These are phyloP conservation scores for Tyria jacobaeae DNA, from an alignment of 2,888 invertebrate genomes.

Conservation along the genomic window DNA sequence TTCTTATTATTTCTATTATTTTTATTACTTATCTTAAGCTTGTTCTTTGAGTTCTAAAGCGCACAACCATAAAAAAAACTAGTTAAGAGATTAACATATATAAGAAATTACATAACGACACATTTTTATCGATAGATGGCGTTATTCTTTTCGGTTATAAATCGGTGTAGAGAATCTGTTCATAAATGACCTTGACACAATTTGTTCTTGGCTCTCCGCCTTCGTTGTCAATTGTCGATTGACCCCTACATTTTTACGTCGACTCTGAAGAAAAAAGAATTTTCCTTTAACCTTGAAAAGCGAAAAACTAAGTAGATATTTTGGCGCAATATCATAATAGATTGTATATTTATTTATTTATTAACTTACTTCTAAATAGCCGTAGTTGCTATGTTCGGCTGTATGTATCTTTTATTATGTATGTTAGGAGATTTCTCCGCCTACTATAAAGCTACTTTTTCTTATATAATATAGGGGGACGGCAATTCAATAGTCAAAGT, in stretches of 20 bases:
- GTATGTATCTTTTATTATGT: too few relatives aligned
- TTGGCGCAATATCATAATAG: neutral
- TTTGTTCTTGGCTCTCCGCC: neutral
- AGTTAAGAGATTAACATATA: too few relatives aligned
- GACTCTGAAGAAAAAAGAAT: neutral
- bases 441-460: too few relatives aligned
- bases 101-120: neutral
- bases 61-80: neutral
- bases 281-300: too few relatives aligned
- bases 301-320: too few relatives aligned
- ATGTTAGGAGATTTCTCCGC: too few relatives aligned
- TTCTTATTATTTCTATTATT: too few relatives aligned
- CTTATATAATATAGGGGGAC: too few relatives aligned
- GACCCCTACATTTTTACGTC: conserved; percentile 3
- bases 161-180: neutral
- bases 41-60: neutral
- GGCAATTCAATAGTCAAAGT: too few relatives aligned
- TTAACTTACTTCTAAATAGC: neutral
- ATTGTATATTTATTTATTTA: too few relatives aligned
- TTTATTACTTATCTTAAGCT: too few relatives aligned
- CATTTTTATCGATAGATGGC: neutral
- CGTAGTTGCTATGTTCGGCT: too few relatives aligned
- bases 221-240: conserved; percentile 1
- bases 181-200: neutral
- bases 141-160: neutral